Percentiles rank a stretch among this genome's conserved stretches.
Conservation (phyloP, 2,888 invertebrate species). For the Sphaerophoria taeniata region DNA sequence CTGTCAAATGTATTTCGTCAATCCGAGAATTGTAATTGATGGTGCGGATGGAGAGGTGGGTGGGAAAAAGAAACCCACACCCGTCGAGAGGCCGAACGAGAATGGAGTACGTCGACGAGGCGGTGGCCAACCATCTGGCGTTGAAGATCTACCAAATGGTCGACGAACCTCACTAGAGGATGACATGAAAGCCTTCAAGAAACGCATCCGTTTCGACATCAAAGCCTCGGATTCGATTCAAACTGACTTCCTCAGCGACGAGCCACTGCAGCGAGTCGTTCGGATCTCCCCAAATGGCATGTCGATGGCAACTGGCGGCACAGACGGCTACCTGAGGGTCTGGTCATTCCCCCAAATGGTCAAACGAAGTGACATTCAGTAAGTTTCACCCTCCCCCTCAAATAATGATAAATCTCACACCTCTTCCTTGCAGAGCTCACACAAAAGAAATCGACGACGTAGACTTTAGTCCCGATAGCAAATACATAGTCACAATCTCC, state of each 20-base stretch:
- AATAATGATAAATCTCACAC: constrained; percentile 85
- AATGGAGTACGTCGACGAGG: constrained; percentile 79
- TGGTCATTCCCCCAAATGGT: constrained; percentile 95
- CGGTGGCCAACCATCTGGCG: constrained; percentile 77
- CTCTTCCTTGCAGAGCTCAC: constrained; percentile 85
- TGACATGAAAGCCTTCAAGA: constrained; percentile 79
- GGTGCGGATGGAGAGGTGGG: constrained; percentile 76
- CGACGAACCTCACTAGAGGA: constrained; percentile 74
- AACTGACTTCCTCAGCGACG: constrained; percentile 91
- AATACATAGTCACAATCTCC: constrained; percentile 91
- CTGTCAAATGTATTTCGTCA: constrained; percentile 92
- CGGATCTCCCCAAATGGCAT: constrained; percentile 90
- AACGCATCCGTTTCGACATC: constrained; percentile 89
- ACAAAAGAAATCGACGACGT: constrained; percentile 96
- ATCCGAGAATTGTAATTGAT: constrained; percentile 85
- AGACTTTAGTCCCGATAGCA: constrained; percentile 93
- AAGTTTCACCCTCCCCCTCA: constrained; percentile 41
- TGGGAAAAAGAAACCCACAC: constrained; percentile 77
- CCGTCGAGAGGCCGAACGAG: constrained; percentile 78
- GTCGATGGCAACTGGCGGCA: constrained; percentile 95
- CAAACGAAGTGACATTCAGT: constrained; percentile 87
- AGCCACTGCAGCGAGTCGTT: constrained; percentile 94
- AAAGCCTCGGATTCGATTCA: constrained; percentile 91
- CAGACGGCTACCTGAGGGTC: constrained; percentile 92
- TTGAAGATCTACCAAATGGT: constrained; percentile 80